Conservation (phyloP, 2,888 invertebrate species). For the Lottia scabra region DNA sequence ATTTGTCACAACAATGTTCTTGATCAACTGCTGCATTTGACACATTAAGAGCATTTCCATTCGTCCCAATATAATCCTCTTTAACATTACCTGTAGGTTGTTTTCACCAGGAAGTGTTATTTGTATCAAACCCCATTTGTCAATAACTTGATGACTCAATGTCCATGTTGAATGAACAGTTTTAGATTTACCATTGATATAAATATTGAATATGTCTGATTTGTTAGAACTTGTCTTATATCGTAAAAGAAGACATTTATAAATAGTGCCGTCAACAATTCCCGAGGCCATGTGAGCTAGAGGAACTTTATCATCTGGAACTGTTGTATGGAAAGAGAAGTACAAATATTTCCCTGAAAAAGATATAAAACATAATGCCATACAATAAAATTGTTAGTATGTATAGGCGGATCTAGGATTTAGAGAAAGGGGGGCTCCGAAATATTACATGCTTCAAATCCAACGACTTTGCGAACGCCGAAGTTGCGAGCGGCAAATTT, state of each 20-base stretch:
- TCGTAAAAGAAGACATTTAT: neutral
- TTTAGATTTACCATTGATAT: neutral
- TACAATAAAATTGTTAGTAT: no score
- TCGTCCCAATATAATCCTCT: no score
- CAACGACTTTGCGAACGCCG: no score
- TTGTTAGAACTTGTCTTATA: neutral
- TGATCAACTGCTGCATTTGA: no score
- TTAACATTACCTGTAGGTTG: no score
- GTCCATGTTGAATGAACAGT: neutral
- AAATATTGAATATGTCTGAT: neutral
- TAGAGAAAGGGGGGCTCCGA: no score
- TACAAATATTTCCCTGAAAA: neutral
- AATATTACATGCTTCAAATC: no score
- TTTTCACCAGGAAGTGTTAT: neutral
- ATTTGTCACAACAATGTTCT: no score
- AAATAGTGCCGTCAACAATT: neutral
- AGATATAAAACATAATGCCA: neutral
- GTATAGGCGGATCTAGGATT: no score
- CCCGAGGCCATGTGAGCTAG: no score
- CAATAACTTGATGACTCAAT: neutral
- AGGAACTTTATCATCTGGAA: neutral
- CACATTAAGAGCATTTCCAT: no score
- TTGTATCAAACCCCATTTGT: neutral
- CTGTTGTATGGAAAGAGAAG: neutral
- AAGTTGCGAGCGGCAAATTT: no score